A percentile compares a stretch with the other conserved stretches of the same genome.
These are phyloP conservation scores for Hemibagrus guttatus DNA, from an alignment of 2,797 vertebrate genomes.

Conservation along the genomic window DNA sequence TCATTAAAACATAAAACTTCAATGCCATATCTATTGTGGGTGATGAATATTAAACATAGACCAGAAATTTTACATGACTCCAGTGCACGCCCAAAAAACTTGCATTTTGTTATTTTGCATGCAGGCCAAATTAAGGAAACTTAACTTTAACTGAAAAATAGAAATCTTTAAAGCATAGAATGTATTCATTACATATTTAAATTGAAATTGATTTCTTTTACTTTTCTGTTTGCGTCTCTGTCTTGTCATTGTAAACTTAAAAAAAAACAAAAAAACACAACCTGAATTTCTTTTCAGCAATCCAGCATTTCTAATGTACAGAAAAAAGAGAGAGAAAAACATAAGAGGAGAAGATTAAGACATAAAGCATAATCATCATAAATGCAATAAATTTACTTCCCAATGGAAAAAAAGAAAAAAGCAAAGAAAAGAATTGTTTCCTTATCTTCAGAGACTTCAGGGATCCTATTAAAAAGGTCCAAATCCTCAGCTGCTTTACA, in stretches of 20 bases:
- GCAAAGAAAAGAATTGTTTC: not conserved
- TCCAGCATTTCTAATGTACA: not conserved
- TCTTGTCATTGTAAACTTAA: not conserved
- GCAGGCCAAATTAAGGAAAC: not conserved
- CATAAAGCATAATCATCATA: not conserved
- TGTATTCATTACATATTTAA: not conserved
- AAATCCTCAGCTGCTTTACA: not conserved
- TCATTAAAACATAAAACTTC: not conserved
- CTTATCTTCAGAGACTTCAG: constrained; percentile 19
- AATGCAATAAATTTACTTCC: not conserved
- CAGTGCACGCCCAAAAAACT: not conserved
- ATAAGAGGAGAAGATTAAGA: not conserved
- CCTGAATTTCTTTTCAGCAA: not conserved
- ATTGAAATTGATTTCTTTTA: not conserved
- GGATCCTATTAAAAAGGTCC: constrained; percentile 3
- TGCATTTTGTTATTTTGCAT: too few species aligned
- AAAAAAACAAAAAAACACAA: not conserved
- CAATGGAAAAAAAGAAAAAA: not conserved
- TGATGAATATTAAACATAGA: not conserved
- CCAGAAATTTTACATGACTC: not conserved
- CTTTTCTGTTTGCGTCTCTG: not conserved
- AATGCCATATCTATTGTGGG: not conserved
- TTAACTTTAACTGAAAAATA: not conserved
- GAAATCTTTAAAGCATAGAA: not conserved
- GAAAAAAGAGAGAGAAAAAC: not conserved